Evolutionary conservation across 2,888 invertebrate genomes (phyloP), one percentile per base, ranked within the genome.

Genomic region (Mesoligia furuncula): DNA sequence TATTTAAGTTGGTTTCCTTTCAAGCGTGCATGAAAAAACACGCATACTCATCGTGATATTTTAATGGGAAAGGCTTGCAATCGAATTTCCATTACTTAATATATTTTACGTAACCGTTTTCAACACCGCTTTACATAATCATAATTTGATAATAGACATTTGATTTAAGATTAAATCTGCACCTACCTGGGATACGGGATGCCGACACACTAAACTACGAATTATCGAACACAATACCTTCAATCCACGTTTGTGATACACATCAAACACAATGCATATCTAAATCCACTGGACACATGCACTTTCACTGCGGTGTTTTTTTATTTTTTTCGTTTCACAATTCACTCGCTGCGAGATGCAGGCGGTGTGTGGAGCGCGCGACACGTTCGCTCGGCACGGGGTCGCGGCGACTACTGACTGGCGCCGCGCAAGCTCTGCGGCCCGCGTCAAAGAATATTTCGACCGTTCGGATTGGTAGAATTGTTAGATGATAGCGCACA

Each of bases 391-490:
- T 82, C 92, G 83, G 85, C 91, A 86, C 92, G 88, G 89, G 85
- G 90, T 88, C 95, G 88, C 96, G 95, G 91, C 86, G 88, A 89
- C 87, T 88, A 96, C 96, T 95, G 93, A 89, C 87, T 86, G 90
- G 91, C 90, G 91, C 92, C 93, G 95, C 95, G 95, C 96, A 95
- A 93, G 92, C 93, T 93, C 93, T 91, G 91, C 93, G 92, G 93
- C 85, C 88, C 91, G 90, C 90, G 93, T 92, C 93, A 93, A 91
- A 93, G 91, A 94, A 91, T 92, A 93, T 88, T 89, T 89, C 90
- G 89, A 90, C 92, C 91, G 89, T 89, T 88, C 84, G 84, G 87
- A 88, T 88, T 88, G 89, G 88, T 86, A 90, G 89, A 91, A 90
- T 93, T 92, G 91, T 93, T 90, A 91, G 91, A 92, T 90, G 91